These are phyloP conservation scores for Dryadula phaetusa DNA, from an alignment of 2,888 invertebrate genomes.

Conservation along the genomic window DNA sequence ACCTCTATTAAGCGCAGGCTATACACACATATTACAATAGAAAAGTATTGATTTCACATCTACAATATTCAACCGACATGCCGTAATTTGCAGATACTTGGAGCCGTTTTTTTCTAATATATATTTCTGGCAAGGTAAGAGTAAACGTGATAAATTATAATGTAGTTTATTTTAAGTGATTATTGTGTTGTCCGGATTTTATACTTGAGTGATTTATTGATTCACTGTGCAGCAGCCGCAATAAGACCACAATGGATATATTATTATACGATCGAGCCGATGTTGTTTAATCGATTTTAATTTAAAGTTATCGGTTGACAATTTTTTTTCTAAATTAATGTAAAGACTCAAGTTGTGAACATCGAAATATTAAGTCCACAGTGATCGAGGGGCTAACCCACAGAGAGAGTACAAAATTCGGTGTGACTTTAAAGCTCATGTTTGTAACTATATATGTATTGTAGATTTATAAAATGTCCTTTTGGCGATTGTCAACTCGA, in stretches of 20 bases:
- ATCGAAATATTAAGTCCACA: slow-evolving; percentile 83
- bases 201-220: slow-evolving; percentile 66
- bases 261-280: slow-evolving; percentile 65
- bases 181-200: slow-evolving; percentile 73
- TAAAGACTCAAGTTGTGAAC: slow-evolving; percentile 79
- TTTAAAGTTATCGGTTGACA: slow-evolving; percentile 79
- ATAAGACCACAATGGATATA: slow-evolving; percentile 81
- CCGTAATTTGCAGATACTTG: slow-evolving; percentile 82
- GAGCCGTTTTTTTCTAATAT: slow-evolving; percentile 75
- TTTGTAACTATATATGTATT: slow-evolving; percentile 80
- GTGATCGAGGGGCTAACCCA: slow-evolving; percentile 78
- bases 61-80: slow-evolving; percentile 79
- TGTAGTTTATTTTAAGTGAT: slow-evolving; percentile 51
- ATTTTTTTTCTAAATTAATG: slow-evolving; percentile 78
- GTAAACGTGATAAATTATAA: slow-evolving; percentile 56
- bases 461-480: slow-evolving; percentile 62
- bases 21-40: slow-evolving; percentile 83
- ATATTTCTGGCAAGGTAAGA: slow-evolving; percentile 66
- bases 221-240: slow-evolving; percentile 71
- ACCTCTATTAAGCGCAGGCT: slow-evolving; percentile 75
- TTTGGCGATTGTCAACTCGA: slow-evolving; percentile 70
- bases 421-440: slow-evolving; percentile 78
- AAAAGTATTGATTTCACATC: slow-evolving; percentile 80
- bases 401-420: slow-evolving; percentile 83
- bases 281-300: slow-evolving; percentile 58